Base-by-base conservation (phyloP, 2,888 invertebrate species). In the Acronicta alni region DNA sequence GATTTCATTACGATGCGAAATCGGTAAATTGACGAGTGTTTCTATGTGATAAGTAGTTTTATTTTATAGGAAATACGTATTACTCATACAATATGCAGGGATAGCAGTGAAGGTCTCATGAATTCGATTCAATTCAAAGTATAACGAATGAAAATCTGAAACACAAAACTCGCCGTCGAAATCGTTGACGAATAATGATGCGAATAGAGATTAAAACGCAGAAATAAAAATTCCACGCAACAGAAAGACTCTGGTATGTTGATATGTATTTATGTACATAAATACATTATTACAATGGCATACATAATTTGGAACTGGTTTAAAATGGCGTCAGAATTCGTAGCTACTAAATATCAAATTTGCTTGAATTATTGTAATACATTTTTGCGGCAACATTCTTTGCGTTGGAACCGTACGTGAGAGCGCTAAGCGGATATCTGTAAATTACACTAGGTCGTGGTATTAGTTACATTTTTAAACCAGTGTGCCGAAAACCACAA, bases 261-360 rank as follows among this genome's bases (percentile, higher is more conserved):
- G 67, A 71, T 76, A 83, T 82, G 81, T 83, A 84, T 81, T 74
- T 78, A 81, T 80, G 75, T 80, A 79, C 80, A 81, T 84, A 83
- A 80, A 83, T 83, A 83, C 80, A 82, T 83, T 81, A 78, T 71
- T 80, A 81, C 76, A 74, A 80, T 79, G 67, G 80, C 80, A 83
- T 82, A 80, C 79, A 81, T 82, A 80, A 82, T 80, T 72, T 57
- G 48, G 71, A 84, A 84, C 86, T 81, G 84, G 86, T 86, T 87
- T 82, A 63, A 76, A 80, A 81, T 80, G 80, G 80, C 81, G 77
- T 76, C 77, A 77, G 67, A 65, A 65, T 75, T 75, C 65, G 61
- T 77, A 68, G 67, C 75, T 73, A 74, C 67, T 66, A 75, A 59
- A 73, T 73, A 67, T 64, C 37, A 55, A 55, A 37, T 57, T 62